Evolutionary conservation across 2,888 invertebrate species (phyloP).

Genomic region (Agrotis puta): DNA sequence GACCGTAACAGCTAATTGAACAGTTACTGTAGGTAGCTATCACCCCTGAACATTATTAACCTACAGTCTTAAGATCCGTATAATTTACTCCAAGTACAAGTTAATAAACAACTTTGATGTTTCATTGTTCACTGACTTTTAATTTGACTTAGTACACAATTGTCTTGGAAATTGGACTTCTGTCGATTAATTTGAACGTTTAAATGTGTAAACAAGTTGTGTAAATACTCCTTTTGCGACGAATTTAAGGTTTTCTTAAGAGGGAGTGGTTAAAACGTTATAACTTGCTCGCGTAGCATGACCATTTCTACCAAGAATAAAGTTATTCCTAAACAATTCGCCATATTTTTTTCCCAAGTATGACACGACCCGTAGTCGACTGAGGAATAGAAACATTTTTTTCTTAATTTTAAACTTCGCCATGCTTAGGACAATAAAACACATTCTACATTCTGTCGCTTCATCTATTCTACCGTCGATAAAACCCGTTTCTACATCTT

Average conservation of each 20-base stretch:
- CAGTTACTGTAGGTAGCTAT: neutral
- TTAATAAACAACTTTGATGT: conserved; percentile 25
- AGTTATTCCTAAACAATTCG: no score
- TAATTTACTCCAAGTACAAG: conserved; percentile 17
- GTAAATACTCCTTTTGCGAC: conserved; percentile 4
- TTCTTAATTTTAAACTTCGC: no score
- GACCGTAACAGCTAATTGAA: conserved; percentile 6
- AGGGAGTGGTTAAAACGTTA: neutral
- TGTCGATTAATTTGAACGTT: conserved; percentile 13
- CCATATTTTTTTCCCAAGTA: no score
- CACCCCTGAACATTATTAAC: conserved; percentile 9
- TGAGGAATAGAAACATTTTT: no score
- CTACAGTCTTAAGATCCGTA: conserved; percentile 1
- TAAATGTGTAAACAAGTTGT: conserved; percentile 16
- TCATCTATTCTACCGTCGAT: no score
- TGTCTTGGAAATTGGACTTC: conserved; percentile 14
- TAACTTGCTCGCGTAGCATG: no score
- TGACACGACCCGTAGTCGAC: no score
- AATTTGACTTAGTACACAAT: conserved; percentile 29
- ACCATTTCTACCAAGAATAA: no score
- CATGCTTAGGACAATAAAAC: no score
- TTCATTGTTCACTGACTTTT: conserved; percentile 29
- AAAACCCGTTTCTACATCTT: no score
- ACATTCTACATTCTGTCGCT: no score
- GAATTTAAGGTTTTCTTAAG: neutral